Base-by-base conservation (phyloP, 1,140 invertebrate genomes). In the Nixonia krombeini region DNA sequence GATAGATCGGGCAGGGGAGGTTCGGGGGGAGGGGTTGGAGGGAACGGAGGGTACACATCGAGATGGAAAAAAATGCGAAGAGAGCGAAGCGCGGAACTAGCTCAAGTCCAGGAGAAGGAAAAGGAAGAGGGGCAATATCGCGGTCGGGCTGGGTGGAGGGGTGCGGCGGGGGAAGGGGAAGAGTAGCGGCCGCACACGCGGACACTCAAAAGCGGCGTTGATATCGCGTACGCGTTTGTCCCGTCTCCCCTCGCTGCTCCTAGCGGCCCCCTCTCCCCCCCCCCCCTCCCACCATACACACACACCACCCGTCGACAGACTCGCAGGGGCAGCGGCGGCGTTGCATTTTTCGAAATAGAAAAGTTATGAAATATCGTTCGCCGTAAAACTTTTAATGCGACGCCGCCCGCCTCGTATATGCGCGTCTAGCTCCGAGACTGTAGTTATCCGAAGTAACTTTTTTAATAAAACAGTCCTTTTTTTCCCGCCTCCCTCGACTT, bases 361-460 rank as follows among this genome's bases (percentile, higher is more conserved):
- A 82, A 83, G 80, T 82, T 84, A 80, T 81, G 81, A 84, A 83
- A 84, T 83, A 84, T 84, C 81, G 82, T 62, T 78, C 78, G 70
- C 75, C 74, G 70, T 70, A 71, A 83, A 84, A 83, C 78, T 84
- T 84, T 84, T 83, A 84, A 84, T 84, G 80, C 79, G 76, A 69
- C 66, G 63, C 53, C 42, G 49, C 59, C 51, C 53, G 62, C 35
- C 33, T 21, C 38, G 59, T 51, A 41, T 51, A 51, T 64, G 55
- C 52, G 37, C 44, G 50, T 46, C 66, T 51, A 63, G 50, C 50
- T 50, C 52, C 59, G 57, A 46, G 62, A 55, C 55, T 58, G 53
- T 58, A 69, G 53, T 65, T 63, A 66, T 53, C 49, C 66, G 47
- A 57, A 71, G 58, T 73, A 82, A 82, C 79, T 83, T 83, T 83